These are phyloP conservation scores for Saturnia pavonia DNA, from an alignment of 2,888 invertebrate genomes.

Conservation along the genomic window DNA sequence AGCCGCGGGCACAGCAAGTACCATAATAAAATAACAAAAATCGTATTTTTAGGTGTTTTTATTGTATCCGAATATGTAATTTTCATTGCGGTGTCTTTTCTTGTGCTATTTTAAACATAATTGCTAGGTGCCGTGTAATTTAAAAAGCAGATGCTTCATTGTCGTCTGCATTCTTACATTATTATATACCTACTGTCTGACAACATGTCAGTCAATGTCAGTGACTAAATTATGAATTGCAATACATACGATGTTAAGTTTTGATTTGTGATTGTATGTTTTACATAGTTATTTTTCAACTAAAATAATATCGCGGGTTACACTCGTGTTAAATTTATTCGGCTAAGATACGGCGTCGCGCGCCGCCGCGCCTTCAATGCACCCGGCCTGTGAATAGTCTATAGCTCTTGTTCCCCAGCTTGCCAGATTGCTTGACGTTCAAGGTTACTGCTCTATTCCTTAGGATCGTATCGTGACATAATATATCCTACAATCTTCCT, in stretches of 20 bases:
- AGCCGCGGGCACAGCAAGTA: too few relatives aligned
- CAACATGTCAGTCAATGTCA: background rate
- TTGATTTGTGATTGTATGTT: background rate
- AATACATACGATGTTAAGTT: background rate
- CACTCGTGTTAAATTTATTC: too few relatives aligned
- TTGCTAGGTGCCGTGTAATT: background rate
- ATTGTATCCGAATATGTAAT: conserved; percentile 8
- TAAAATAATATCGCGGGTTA: too few relatives aligned
- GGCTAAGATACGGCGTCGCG: too few relatives aligned
- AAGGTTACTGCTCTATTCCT: too few relatives aligned
- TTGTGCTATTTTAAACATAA: conserved; percentile 12
- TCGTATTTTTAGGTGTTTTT: conserved; percentile 13
- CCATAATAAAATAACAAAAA: too few relatives aligned
- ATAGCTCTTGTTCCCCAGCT: too few relatives aligned
- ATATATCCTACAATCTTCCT: too few relatives aligned
- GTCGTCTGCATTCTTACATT: conserved; percentile 8
- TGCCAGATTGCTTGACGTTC: too few relatives aligned
- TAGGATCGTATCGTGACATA: too few relatives aligned
- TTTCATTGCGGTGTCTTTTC: conserved; percentile 15
- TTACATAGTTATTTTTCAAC: background rate
- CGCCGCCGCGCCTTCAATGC: too few relatives aligned
- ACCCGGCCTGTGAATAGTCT: too few relatives aligned
- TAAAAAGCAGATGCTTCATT: conserved; percentile 4
- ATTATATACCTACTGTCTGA: background rate
- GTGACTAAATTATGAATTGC: background rate